Evolutionary conservation across 2,113 vertebrate species (phyloP).

Genomic region (Stomatorhinus ivindoensis): DNA sequence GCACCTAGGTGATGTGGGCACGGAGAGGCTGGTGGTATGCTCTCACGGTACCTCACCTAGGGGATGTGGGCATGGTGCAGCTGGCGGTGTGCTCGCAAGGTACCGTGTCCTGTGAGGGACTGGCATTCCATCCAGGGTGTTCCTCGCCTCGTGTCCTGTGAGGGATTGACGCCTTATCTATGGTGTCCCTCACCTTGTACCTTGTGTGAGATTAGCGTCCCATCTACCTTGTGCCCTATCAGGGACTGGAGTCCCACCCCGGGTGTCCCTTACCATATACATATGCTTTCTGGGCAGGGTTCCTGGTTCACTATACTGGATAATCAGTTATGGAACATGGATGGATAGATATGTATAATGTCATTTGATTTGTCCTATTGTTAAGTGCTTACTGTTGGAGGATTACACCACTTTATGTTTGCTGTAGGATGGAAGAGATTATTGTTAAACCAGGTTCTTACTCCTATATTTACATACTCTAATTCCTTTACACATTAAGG

Average conservation of each 20-base stretch:
- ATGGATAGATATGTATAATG: neutral
- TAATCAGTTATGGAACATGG: neutral
- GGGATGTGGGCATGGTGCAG: neutral
- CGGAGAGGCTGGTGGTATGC: too few species aligned
- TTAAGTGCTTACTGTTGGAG: neutral
- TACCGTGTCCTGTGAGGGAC: too few species aligned
- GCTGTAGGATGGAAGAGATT: neutral
- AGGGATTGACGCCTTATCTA: too few species aligned
- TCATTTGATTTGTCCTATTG: neutral
- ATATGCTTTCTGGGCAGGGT: neutral
- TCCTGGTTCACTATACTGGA: neutral
- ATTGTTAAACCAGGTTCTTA: neutral
- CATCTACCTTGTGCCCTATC: too few species aligned
- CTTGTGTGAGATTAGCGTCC: too few species aligned
- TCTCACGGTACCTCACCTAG: neutral
- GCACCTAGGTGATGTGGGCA: too few species aligned
- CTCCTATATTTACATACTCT: neutral
- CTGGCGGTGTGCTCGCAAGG: too few species aligned
- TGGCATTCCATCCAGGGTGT: too few species aligned
- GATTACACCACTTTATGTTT: neutral
- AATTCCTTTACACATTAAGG: constrained; percentile 1
- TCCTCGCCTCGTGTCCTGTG: too few species aligned
- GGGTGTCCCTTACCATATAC: neutral
- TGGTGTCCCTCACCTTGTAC: neutral
- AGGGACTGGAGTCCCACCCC: too few species aligned